Conservation (phyloP, 2,113 vertebrate species). For the Phocoena sinus region DNA sequence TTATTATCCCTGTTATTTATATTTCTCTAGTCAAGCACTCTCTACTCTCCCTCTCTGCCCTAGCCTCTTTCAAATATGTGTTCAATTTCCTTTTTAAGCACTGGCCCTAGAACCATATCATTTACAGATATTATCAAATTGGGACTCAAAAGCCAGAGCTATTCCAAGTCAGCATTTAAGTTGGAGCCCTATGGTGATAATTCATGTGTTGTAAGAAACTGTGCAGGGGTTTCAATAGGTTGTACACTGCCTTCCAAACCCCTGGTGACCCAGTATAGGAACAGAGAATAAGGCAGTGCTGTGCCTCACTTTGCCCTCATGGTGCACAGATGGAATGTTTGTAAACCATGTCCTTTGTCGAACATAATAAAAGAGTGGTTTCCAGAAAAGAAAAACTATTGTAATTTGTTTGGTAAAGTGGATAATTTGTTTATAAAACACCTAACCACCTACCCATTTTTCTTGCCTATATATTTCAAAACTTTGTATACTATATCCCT, state of each 20-base stretch:
- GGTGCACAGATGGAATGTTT: not conserved
- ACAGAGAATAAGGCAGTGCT: not conserved
- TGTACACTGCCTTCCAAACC: not conserved
- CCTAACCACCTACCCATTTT: not conserved
- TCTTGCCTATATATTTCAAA: not conserved
- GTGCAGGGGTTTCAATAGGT: not conserved
- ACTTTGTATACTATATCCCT: not conserved
- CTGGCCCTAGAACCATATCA: not conserved
- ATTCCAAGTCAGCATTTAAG: not conserved
- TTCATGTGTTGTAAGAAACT: not conserved
- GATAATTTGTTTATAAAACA: not conserved
- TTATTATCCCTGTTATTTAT: not conserved
- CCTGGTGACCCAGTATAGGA: not conserved
- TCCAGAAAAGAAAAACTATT: not conserved
- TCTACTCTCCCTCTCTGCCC: not conserved
- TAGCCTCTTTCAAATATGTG: not conserved
- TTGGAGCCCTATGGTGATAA: not conserved
- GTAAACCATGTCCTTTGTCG: not conserved
- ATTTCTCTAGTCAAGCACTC: not conserved
- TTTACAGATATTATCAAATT: not conserved
- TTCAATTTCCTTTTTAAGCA: slow-evolving; percentile 28
- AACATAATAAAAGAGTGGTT: not conserved
- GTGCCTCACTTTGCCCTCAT: not conserved
- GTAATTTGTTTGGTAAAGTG: not conserved
- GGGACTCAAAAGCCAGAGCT: not conserved